Percentiles rank a stretch among this genome's conserved stretches.
Conservation (phyloP, 2,888 invertebrate genomes). For the Zygogramma bicolorata region DNA sequence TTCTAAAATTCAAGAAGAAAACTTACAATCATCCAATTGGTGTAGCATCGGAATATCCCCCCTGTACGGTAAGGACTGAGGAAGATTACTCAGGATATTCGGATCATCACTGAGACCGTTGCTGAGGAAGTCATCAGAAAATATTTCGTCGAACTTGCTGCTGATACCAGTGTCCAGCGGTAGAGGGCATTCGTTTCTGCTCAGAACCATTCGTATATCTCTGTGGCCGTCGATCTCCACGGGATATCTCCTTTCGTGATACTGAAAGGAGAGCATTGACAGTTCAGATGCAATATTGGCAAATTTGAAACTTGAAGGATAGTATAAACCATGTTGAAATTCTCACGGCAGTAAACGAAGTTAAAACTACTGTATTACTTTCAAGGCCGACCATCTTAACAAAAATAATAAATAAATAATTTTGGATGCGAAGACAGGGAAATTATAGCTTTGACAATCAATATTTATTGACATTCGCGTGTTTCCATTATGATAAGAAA, state of each 20-base stretch:
- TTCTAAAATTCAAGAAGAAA: not conserved
- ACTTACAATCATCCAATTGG: slow-evolving; percentile 71
- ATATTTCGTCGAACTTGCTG: slow-evolving; percentile 60
- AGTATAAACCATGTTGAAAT: too few relatives aligned
- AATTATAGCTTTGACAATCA: too few relatives aligned
- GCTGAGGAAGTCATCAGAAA: slow-evolving; percentile 48
- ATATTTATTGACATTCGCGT: too few relatives aligned
- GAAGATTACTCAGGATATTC: slow-evolving; percentile 66
- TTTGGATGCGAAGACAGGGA: too few relatives aligned
- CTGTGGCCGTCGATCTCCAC: slow-evolving; percentile 70
- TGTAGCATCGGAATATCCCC: slow-evolving; percentile 78
- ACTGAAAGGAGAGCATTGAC: slow-evolving; percentile 64
- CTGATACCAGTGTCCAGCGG: slow-evolving; percentile 62
- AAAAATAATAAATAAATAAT: too few relatives aligned
- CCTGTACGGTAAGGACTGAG: slow-evolving; percentile 62
- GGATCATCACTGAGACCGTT: slow-evolving; percentile 59
- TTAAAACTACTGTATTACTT: too few relatives aligned
- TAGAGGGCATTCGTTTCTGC: slow-evolving; percentile 68
- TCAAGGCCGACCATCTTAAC: too few relatives aligned
- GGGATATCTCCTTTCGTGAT: slow-evolving; percentile 72
- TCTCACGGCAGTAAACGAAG: too few relatives aligned
- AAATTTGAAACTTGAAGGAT: too few relatives aligned
- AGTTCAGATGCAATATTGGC: too few relatives aligned
- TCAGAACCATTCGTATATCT: slow-evolving; percentile 68
- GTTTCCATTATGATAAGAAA: too few relatives aligned